These are phyloP conservation scores for Xestia sexstrigata DNA, from an alignment of 2,888 invertebrate genomes.

Conservation along the genomic window DNA sequence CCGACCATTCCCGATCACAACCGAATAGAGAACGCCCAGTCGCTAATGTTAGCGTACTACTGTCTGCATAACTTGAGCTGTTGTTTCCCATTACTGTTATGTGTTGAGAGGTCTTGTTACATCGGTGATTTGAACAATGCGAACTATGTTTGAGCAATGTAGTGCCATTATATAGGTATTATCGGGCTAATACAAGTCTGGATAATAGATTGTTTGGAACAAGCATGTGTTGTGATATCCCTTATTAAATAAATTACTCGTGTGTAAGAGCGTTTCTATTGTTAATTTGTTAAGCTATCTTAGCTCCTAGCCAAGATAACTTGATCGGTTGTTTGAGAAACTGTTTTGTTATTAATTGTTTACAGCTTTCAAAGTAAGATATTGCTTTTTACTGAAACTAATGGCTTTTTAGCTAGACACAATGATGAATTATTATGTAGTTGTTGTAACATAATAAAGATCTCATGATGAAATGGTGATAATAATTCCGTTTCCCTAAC, in stretches of 20 bases:
- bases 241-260: conserved; percentile 66
- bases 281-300: conserved; percentile 51
- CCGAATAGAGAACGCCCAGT: conserved; percentile 86
- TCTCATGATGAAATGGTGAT: not conserved
- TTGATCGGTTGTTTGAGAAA: conserved; percentile 23
- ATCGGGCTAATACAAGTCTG: conserved; percentile 71
- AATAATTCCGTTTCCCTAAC: not conserved
- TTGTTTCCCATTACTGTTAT: conserved; percentile 52
- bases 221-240: conserved; percentile 74
- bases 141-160: conserved; percentile 76
- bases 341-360: conserved; percentile 3
- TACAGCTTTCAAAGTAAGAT: not conserved
- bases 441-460: not conserved
- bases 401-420: not conserved
- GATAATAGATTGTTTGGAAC: conserved; percentile 71
- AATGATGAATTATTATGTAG: not conserved
- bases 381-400: not conserved
- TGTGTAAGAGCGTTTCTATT: conserved; percentile 45
- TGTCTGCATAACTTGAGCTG: conserved; percentile 77
- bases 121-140: conserved; percentile 76
- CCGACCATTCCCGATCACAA: conserved; percentile 81
- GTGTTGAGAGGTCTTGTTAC: conserved; percentile 66
- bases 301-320: conserved; percentile 16
- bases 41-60: conserved; percentile 72
- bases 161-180: conserved; percentile 75